phyloP scores from a whole-genome alignment of 2,888 invertebrate species.

The Pachliopta kotzebuea region DNA sequence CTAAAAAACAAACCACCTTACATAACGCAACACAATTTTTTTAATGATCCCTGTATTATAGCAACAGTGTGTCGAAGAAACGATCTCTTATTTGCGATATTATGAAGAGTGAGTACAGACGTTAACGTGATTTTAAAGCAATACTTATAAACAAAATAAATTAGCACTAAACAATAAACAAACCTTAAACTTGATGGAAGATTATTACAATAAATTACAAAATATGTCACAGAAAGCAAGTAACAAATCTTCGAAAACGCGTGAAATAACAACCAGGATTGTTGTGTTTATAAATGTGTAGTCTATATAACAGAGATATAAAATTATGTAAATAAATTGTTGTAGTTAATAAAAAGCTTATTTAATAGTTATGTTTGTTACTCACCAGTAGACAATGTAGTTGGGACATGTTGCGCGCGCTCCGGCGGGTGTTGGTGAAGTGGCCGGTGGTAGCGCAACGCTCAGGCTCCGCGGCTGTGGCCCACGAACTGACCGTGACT shows the following conservation, averaged over 20 bases:
- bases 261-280: background rate
- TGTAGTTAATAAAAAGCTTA: constrained; percentile 8
- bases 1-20: background rate
- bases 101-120: background rate
- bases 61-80: background rate
- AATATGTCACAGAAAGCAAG: background rate
- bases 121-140: background rate
- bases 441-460: constrained; percentile 56
- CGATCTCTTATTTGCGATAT: background rate
- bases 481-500: constrained; percentile 49
- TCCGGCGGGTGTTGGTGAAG: constrained; percentile 64
- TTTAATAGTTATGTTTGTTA: constrained; percentile 33
- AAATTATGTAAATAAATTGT: no score
- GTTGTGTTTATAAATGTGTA: background rate
- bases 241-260: background rate
- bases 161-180: background rate
- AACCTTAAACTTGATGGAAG: background rate
- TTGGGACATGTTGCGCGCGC: constrained; percentile 63
- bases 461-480: constrained; percentile 51
- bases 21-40: background rate
- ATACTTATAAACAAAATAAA: background rate
- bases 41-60: background rate
- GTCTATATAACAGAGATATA: background rate
- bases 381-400: constrained; percentile 38
- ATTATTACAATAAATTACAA: background rate